Percentiles rank a stretch among this genome's conserved stretches.
Evolutionary conservation across 2,797 vertebrate genomes (phyloP).

Genomic region (Hypotaenidia philippensis): DNA sequence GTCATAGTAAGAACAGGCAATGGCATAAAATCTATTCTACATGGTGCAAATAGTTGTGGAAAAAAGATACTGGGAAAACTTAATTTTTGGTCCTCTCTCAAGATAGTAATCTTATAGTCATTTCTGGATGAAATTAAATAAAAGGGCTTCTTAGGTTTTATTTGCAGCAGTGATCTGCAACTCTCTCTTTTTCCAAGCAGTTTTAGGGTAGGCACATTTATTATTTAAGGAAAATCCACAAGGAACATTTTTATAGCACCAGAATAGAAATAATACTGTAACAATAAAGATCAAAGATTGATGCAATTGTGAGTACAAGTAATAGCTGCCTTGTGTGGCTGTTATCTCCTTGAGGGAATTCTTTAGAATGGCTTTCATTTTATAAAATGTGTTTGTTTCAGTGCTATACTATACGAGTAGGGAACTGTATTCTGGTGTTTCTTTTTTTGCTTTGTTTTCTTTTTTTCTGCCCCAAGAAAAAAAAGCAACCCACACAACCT

Average conservation of each 20-base stretch:
- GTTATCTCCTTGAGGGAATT: constrained; percentile 65
- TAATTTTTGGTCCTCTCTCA: constrained; percentile 33
- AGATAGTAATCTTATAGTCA: neutral
- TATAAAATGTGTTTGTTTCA: constrained; percentile 69
- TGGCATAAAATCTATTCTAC: constrained; percentile 7
- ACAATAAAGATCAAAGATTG: constrained; percentile 75
- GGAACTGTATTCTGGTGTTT: neutral
- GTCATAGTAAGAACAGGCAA: neutral
- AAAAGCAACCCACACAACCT: neutral
- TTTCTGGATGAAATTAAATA: constrained; percentile 52
- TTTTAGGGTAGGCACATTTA: constrained; percentile 48
- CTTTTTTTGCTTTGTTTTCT: neutral
- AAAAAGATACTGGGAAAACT: constrained; percentile 30
- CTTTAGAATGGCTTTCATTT: constrained; percentile 71
- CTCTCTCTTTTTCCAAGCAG: constrained; percentile 13
- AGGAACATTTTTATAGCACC: constrained; percentile 63
- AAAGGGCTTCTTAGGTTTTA: constrained; percentile 47
- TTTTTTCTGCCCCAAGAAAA: neutral
- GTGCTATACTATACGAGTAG: neutral
- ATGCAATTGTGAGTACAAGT: constrained; percentile 74
- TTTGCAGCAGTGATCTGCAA: constrained; percentile 36
- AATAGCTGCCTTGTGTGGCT: constrained; percentile 60
- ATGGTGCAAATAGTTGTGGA: neutral
- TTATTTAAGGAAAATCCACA: constrained; percentile 65
- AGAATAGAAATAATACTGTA: constrained; percentile 70